Evolutionary conservation across 2,888 invertebrate species (phyloP).

Genomic region (Polia nebulosa): DNA sequence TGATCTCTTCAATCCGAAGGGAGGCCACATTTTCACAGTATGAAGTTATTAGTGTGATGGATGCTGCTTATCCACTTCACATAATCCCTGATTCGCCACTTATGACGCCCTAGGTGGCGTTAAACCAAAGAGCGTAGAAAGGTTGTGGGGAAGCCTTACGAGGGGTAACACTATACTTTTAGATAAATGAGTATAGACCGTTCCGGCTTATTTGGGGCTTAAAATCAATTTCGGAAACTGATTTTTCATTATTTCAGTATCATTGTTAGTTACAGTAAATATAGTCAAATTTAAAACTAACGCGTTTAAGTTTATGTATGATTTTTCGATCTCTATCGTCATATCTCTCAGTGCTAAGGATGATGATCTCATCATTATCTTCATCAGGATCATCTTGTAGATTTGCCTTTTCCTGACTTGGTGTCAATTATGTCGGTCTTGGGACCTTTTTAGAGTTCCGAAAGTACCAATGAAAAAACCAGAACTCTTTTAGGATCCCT

Average conservation of each 20-base stretch:
- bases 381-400: too few species aligned
- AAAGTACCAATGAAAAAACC: too few species aligned
- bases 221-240: neutral
- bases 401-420: too few species aligned
- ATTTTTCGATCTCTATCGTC: too few species aligned
- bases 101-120: slow-evolving; percentile 44
- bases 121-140: slow-evolving; percentile 23
- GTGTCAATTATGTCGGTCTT: too few species aligned
- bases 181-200: neutral
- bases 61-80: slow-evolving; percentile 46
- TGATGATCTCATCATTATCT: too few species aligned
- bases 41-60: slow-evolving; percentile 44
- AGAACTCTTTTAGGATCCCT: too few species aligned
- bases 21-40: slow-evolving; percentile 33
- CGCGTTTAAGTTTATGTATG: too few species aligned
- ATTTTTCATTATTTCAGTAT: neutral
- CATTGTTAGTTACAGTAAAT: neutral
- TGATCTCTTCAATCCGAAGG: slow-evolving; percentile 7
- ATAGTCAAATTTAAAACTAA: too few species aligned
- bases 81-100: slow-evolving; percentile 42
- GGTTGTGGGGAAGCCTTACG: slow-evolving; percentile 26
- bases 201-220: neutral
- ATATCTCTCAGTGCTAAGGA: too few species aligned
- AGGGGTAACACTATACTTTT: slow-evolving; percentile 9
- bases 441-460: too few species aligned